Evolutionary conservation across 2,113 vertebrate genomes (phyloP).

Genomic region (Burhinus oedicnemus): DNA sequence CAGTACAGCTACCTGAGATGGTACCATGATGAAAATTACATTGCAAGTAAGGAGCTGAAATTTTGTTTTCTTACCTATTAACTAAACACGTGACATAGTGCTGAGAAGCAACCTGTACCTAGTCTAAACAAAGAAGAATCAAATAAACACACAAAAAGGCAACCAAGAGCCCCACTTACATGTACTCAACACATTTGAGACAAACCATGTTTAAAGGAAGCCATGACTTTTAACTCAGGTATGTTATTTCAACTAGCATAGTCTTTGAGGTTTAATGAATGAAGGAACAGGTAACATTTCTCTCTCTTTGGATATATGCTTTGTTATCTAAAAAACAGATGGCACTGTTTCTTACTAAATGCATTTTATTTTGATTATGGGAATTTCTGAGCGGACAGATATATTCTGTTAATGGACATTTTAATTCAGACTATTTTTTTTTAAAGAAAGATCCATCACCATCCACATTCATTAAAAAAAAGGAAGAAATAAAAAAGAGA

Average conservation of each 20-base stretch:
- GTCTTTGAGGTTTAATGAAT: neutral
- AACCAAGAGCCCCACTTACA: neutral
- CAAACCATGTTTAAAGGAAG: neutral
- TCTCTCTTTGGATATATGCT: neutral
- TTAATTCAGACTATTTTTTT: neutral
- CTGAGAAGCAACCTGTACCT: neutral
- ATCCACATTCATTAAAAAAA: neutral
- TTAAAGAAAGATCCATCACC: neutral
- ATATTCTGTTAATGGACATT: neutral
- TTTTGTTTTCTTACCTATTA: neutral
- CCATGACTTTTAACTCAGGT: neutral
- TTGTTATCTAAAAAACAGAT: neutral
- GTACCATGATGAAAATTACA: neutral
- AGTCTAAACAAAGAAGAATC: neutral
- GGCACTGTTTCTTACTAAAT: neutral
- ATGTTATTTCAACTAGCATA: neutral
- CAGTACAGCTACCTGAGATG: neutral
- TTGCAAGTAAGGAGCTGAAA: neutral
- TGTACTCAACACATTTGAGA: neutral
- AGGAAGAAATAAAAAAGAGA: neutral
- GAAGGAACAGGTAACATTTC: neutral
- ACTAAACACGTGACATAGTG: neutral
- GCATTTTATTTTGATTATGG: neutral
- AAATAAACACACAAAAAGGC: neutral
- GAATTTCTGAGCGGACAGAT: neutral